Evolutionary conservation across 2,888 invertebrate species (phyloP).

Genomic region (Lutraria lutraria): DNA sequence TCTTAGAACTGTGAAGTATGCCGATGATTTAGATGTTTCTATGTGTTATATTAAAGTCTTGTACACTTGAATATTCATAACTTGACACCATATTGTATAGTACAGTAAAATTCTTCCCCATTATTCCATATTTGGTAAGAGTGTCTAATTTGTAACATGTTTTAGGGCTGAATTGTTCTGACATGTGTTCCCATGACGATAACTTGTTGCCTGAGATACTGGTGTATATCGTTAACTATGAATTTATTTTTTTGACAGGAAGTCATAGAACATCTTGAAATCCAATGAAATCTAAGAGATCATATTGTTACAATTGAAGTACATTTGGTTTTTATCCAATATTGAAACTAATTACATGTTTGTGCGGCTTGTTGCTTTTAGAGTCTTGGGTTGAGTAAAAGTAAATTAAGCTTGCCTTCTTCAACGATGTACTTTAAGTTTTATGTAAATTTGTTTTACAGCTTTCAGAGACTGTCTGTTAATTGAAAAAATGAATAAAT

Average conservation of each 20-base stretch:
- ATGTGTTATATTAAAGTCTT: background rate
- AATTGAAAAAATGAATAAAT: too few relatives aligned
- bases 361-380: background rate
- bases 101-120: background rate
- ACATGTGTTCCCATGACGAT: slow-evolving; percentile 21
- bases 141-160: slow-evolving; percentile 14
- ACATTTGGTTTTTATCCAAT: background rate
- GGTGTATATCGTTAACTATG: background rate
- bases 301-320: too few relatives aligned
- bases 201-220: slow-evolving; percentile 22
- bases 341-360: background rate
- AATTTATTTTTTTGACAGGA: background rate
- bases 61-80: background rate
- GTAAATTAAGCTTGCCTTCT: too few relatives aligned
- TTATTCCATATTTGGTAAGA: background rate
- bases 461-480: too few relatives aligned
- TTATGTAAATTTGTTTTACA: too few relatives aligned
- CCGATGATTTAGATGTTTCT: too few relatives aligned
- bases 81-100: background rate
- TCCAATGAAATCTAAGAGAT: background rate
- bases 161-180: slow-evolving; percentile 6
- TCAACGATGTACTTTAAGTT: too few relatives aligned
- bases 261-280: background rate
- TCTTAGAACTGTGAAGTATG: too few relatives aligned
- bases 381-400: too few relatives aligned